Percentiles rank a stretch among this genome's conserved stretches.
Conservation (phyloP, 2,888 invertebrate species). For the Galerucella pusilla region DNA sequence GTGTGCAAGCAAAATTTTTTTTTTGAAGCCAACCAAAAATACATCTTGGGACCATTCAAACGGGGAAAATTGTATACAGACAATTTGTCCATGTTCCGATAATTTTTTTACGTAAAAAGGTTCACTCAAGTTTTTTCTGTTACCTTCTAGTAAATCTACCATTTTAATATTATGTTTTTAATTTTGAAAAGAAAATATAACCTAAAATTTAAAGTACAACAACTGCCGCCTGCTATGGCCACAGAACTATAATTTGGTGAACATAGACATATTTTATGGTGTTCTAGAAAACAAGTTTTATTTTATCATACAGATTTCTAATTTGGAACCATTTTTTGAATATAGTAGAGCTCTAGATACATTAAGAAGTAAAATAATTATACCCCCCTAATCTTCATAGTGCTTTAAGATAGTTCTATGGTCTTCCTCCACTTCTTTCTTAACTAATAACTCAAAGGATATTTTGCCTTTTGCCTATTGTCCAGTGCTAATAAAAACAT, state of each 20-base stretch:
- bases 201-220: background rate
- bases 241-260: background rate
- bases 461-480: too few relatives aligned
- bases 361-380: too few relatives aligned
- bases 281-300: too few relatives aligned
- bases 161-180: background rate
- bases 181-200: background rate
- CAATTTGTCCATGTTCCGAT: conserved; percentile 66
- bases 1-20: conserved; percentile 69
- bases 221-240: background rate
- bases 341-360: too few relatives aligned
- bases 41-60: conserved; percentile 75
- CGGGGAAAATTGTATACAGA: conserved; percentile 71
- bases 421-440: background rate
- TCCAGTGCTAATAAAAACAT: background rate
- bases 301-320: too few relatives aligned
- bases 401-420: background rate
- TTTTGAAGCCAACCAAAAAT: conserved; percentile 70
- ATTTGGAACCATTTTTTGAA: too few relatives aligned
- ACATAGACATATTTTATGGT: too few relatives aligned
- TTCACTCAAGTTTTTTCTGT: conserved; percentile 48
- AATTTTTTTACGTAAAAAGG: conserved; percentile 65
- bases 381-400: too few relatives aligned
- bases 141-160: conserved; percentile 47
- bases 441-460: background rate